A percentile compares a stretch with the other conserved stretches of the same genome.
These are phyloP conservation scores for Stenopsyche tienmushanensis DNA, from an alignment of 1,140 invertebrate genomes.

Conservation along the genomic window DNA sequence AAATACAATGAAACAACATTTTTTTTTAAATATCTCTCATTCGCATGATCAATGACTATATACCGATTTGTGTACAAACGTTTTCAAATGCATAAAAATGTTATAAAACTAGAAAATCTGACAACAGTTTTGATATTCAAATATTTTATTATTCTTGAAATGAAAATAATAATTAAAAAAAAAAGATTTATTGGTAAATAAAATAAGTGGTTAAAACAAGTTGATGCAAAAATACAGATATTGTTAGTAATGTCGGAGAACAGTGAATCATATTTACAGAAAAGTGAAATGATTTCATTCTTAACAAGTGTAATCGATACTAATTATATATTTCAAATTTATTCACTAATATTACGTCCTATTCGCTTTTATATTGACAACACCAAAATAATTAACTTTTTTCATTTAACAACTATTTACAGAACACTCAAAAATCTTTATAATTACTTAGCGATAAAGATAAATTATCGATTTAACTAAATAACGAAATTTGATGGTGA, in stretches of 20 bases:
- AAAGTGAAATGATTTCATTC: slow-evolving; percentile 27
- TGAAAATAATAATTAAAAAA: too few relatives aligned
- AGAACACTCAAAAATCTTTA: slow-evolving; percentile 37
- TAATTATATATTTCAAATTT: slow-evolving; percentile 16
- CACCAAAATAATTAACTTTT: slow-evolving; percentile 35
- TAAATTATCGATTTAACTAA: slow-evolving; percentile 36
- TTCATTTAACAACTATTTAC: slow-evolving; percentile 37
- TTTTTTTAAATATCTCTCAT: too few relatives aligned
- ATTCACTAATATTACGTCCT: slow-evolving; percentile 7
- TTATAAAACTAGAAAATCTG: slow-evolving; percentile 6
- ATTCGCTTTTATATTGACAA: slow-evolving; percentile 26
- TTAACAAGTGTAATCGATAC: slow-evolving; percentile 35
- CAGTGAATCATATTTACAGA: slow-evolving; percentile 31
- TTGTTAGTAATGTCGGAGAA: slow-evolving; percentile 43
- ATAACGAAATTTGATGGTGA: slow-evolving; percentile 25
- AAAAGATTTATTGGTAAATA: slow-evolving; percentile 54
- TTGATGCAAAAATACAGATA: slow-evolving; percentile 55
- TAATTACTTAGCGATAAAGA: slow-evolving; percentile 23
- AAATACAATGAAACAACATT: too few relatives aligned
- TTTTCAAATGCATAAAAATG: too few relatives aligned
- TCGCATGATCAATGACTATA: too few relatives aligned
- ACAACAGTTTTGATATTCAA: slow-evolving; percentile 1
- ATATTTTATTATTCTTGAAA: too few relatives aligned
- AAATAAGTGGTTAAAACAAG: slow-evolving; percentile 59
- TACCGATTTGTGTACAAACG: too few relatives aligned